Evolutionary conservation across 1,140 invertebrate species (phyloP), one percentile per base, ranked within the genome.

Genomic region (Lineus longissimus): DNA sequence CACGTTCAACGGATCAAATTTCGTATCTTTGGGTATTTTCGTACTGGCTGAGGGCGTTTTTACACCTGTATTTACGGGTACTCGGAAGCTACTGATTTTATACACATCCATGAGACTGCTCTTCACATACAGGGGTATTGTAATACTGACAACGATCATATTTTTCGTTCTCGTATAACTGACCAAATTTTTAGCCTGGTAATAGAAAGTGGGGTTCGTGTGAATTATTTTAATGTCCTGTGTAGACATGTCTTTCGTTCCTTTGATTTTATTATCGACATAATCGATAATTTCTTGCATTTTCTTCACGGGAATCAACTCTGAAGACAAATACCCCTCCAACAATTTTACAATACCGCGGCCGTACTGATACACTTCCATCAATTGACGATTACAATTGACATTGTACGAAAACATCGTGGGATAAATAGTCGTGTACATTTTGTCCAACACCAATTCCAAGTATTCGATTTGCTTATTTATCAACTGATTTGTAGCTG

Each of bases 1-100:
- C 47, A 51, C 47, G 25, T 51, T 51, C 47, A 51, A 51, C 25
- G 47, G 47, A n/a, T 51, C 47, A n/a, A 51, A 51, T 51, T 51
- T n/a, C 47, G n/a, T n/a, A 27, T 51, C n/a, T 51, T 51, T n/a
- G 19, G 6, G 6, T 4, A 51, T 51, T n/a, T 51, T 51, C 47
- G 47, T 51, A n/a, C n/a, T 51, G 6, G 25, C 6, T 4, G 47
- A 51, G 25, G 47, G 47, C n/a, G 6, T 4, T 27, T 51, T 51
- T 4, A 51, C n/a, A 51, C 47, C 47, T 9, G 47, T 51, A 51
- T 51, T 51, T 6, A 51, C 47, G 6, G 47, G 47, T 51, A 51
- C 47, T 23, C 47, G 47, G n/a, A 51, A 51, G n/a, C 47, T 51
- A n/a, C 47, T 51, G 6, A 51, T 27, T n/a, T 51, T 51, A 51